Conservation (phyloP, 2,113 vertebrate species). For the Ctenodactylus gundi region DNA sequence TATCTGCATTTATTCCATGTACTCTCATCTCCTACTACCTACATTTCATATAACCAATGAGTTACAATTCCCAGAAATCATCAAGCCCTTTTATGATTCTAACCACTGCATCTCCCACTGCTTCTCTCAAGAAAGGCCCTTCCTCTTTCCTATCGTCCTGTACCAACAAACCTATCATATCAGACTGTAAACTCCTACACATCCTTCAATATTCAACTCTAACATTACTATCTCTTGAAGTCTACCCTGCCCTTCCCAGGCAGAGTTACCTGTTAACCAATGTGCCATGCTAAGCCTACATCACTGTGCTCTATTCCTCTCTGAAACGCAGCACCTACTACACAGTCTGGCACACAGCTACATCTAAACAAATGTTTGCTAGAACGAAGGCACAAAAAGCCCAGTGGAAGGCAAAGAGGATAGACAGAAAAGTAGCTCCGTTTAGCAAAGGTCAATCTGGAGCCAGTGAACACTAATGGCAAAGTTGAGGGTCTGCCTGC, state of each 20-base stretch:
- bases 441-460: not conserved
- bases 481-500: not conserved
- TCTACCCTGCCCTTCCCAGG: not conserved
- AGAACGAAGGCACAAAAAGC: not conserved
- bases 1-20: not conserved
- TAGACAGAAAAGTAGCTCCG: not conserved
- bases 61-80: not conserved
- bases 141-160: not conserved
- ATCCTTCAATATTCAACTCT: not conserved
- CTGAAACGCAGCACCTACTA: not conserved
- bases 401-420: not conserved
- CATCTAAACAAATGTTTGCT: not conserved
- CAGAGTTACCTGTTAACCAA: not conserved
- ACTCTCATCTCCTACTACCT: not conserved
- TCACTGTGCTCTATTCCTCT: not conserved
- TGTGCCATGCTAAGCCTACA: not conserved
- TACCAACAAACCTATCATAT: not conserved
- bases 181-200: not conserved
- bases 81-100: not conserved
- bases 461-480: not conserved
- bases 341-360: not conserved
- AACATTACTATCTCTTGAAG: not conserved
- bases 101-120: not conserved
- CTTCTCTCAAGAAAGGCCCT: not conserved
- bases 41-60: not conserved